Percentiles rank a stretch among this genome's conserved stretches.
These are phyloP conservation scores for Drosophila elegans DNA, from an alignment of 1,140 invertebrate genomes.

Conservation along the genomic window DNA sequence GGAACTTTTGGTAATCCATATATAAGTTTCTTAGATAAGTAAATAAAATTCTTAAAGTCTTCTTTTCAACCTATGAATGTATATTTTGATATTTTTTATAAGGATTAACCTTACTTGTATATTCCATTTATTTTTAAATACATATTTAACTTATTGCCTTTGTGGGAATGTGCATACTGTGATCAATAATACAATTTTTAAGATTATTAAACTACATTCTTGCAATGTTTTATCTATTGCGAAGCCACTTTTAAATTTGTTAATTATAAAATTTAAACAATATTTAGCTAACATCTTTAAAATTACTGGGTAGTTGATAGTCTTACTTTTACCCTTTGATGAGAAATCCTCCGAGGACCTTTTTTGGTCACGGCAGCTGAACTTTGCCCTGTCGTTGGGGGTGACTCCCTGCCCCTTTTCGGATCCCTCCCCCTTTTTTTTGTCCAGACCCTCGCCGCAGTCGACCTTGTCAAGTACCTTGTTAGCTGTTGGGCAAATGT, in stretches of 20 bases:
- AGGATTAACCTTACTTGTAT: no score
- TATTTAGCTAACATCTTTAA: not conserved
- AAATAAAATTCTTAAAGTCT: not conserved
- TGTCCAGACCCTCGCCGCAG: slow-evolving; percentile 22
- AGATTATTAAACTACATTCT: no score
- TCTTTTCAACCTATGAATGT: not conserved
- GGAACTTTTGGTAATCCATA: not conserved
- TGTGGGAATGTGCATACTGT: no score
- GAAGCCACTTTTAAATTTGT: no score
- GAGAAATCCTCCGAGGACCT: slow-evolving; percentile 4
- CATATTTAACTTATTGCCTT: no score
- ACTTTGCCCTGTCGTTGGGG: slow-evolving; percentile 56
- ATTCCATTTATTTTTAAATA: no score
- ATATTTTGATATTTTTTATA: no score
- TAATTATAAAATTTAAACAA: no score
- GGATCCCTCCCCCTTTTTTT: not conserved
- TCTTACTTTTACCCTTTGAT: not conserved
- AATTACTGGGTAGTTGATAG: not conserved
- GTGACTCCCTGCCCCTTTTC: slow-evolving; percentile 46
- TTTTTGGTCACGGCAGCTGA: slow-evolving; percentile 63
- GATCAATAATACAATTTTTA: no score
- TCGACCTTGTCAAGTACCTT: slow-evolving; percentile 58
- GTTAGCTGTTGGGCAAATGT: slow-evolving; percentile 71
- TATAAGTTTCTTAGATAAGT: not conserved
- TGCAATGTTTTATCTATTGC: no score